Percentiles rank a stretch among this genome's conserved stretches.
Conservation (phyloP, 2,888 invertebrate species). For the Phaonia tiefii region DNA sequence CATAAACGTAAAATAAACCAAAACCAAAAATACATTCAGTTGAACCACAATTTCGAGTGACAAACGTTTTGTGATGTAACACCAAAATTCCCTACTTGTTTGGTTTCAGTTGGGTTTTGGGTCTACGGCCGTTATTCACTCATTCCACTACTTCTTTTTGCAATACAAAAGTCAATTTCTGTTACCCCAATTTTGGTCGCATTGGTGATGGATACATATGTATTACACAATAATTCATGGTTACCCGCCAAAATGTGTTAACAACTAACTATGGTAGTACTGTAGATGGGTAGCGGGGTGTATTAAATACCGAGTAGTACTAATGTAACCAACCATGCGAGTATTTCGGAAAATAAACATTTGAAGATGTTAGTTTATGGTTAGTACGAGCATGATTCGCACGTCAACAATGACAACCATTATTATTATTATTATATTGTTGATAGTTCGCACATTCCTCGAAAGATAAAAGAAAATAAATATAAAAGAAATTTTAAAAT, state of each 20-base stretch:
- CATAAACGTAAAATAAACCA: not conserved
- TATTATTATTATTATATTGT: not conserved
- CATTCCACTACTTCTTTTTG: too few relatives aligned
- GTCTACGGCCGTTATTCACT: not conserved
- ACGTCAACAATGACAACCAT: slow-evolving; percentile 1
- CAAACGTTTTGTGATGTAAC: slow-evolving; percentile 51
- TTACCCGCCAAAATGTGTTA: slow-evolving; percentile 56
- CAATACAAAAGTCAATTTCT: slow-evolving; percentile 42
- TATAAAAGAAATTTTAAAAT: slow-evolving; percentile 4
- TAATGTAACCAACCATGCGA: not conserved
- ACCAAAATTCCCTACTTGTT: slow-evolving; percentile 17
- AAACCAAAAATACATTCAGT: not conserved
- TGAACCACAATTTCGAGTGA: slow-evolving; percentile 15
- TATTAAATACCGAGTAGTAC: not conserved
- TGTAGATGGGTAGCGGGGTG: not conserved
- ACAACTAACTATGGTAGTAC: slow-evolving; percentile 41
- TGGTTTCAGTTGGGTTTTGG: slow-evolving; percentile 35
- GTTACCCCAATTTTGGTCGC: slow-evolving; percentile 15
- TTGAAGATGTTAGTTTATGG: not conserved
- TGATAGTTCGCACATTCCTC: not conserved
- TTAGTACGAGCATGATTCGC: not conserved
- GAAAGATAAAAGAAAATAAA: not conserved
- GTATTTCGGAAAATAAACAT: not conserved
- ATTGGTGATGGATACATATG: slow-evolving; percentile 25
- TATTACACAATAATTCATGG: slow-evolving; percentile 62